Percentiles rank a stretch among this genome's conserved stretches.
phyloP scores from a whole-genome alignment of 2,113 vertebrate genomes.

The Mandrillus leucophaeus region DNA sequence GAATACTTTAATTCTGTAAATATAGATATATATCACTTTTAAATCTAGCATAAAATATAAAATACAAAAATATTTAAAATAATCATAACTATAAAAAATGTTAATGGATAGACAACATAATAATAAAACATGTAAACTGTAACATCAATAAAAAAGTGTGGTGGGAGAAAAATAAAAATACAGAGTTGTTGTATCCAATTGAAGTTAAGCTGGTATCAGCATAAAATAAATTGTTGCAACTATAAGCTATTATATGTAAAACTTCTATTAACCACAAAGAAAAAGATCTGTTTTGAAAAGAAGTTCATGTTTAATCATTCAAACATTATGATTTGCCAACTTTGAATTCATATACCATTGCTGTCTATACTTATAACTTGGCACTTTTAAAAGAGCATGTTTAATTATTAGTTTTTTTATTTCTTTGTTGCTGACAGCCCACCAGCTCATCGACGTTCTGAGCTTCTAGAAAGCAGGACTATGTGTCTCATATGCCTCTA shows the following conservation, averaged over 20 bases:
- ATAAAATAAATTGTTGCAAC: background rate
- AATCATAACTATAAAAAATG: background rate
- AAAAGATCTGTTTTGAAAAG: background rate
- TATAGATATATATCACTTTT: background rate
- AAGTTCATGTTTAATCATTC: background rate
- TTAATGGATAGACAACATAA: background rate
- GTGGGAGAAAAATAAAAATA: background rate
- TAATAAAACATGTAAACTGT: background rate
- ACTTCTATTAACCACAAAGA: background rate
- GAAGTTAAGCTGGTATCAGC: background rate
- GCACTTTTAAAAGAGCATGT: background rate
- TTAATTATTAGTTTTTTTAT: background rate
- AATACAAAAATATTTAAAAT: background rate
- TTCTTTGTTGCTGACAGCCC: background rate
- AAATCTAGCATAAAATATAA: background rate
- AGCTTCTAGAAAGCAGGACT: background rate
- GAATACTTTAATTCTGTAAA: background rate
- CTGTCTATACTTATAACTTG: background rate
- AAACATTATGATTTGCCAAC: background rate
- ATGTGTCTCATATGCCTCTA: background rate
- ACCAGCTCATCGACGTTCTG: background rate
- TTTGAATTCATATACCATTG: background rate
- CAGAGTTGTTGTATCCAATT: background rate
- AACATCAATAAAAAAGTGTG: background rate
- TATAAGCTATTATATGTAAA: background rate